Percentiles rank a stretch among this genome's conserved stretches.
Conservation (phyloP, 2,888 invertebrate genomes). For the Lapara coniferarum region DNA sequence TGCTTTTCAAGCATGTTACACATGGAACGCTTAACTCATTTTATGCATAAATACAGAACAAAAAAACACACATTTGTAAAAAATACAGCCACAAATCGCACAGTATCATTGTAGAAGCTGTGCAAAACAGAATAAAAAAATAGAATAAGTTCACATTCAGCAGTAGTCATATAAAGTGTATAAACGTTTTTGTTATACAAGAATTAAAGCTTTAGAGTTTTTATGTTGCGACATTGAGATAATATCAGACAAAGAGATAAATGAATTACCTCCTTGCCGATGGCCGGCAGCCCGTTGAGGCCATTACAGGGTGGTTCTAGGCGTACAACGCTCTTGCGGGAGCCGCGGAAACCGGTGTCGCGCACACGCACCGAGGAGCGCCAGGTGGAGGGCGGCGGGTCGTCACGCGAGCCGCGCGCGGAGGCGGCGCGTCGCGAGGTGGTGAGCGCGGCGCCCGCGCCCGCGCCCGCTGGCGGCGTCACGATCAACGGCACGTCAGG, state of each 20-base stretch:
- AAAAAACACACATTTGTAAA: background rate
- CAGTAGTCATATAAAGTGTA: slow-evolving; percentile 6
- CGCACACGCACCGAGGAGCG: slow-evolving; percentile 86
- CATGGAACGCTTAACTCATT: background rate
- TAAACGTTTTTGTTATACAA: slow-evolving; percentile 6
- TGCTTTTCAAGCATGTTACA: no score
- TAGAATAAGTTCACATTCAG: background rate
- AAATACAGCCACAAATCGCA: slow-evolving; percentile 5
- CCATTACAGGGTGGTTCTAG: slow-evolving; percentile 87
- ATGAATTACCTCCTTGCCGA: slow-evolving; percentile 83
- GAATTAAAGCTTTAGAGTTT: background rate
- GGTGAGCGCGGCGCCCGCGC: slow-evolving; percentile 70
- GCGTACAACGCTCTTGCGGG: slow-evolving; percentile 85
- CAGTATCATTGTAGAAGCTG: slow-evolving; percentile 16
- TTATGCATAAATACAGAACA: background rate
- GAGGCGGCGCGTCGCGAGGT: slow-evolving; percentile 72
- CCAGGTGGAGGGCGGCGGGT: slow-evolving; percentile 78
- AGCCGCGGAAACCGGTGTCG: slow-evolving; percentile 85
- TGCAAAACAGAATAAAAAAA: background rate
- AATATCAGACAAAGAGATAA: slow-evolving; percentile 60
- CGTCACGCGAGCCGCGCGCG: slow-evolving; percentile 74
- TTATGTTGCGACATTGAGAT: slow-evolving; percentile 30
- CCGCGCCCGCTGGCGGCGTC: slow-evolving; percentile 65
- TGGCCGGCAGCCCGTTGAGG: slow-evolving; percentile 81
- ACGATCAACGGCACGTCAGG: slow-evolving; percentile 78